Evolutionary conservation across 2,797 vertebrate species (phyloP).

Genomic region (Falco rusticolus): DNA sequence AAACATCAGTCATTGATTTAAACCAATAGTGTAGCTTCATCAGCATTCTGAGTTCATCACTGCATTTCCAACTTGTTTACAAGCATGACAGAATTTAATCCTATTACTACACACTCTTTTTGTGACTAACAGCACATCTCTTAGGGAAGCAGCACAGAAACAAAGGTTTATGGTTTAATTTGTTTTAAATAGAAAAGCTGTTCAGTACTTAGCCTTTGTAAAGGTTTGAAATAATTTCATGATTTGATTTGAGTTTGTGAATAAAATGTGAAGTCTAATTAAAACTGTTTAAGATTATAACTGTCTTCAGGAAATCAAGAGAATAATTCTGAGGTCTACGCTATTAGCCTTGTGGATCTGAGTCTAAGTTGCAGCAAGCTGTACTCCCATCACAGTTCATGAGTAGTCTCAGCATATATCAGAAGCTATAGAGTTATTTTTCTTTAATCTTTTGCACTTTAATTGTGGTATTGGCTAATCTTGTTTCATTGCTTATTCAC

Average conservation of each 20-base stretch:
- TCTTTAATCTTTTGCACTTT: not conserved
- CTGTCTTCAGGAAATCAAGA: slow-evolving; percentile 5
- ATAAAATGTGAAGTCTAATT: slow-evolving; percentile 47
- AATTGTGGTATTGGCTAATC: not conserved
- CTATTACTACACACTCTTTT: slow-evolving; percentile 25
- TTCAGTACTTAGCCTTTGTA: slow-evolving; percentile 13
- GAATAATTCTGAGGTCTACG: not conserved
- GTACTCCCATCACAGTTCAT: not conserved
- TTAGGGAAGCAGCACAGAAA: not conserved
- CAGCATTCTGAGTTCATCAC: slow-evolving; percentile 9
- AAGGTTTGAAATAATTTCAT: slow-evolving; percentile 39
- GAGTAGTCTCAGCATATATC: not conserved
- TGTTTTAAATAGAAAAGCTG: slow-evolving; percentile 35
- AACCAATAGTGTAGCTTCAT: not conserved
- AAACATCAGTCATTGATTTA: slow-evolving; percentile 1
- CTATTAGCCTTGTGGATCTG: not conserved
- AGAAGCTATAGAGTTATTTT: not conserved
- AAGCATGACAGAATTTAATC: slow-evolving; percentile 29
- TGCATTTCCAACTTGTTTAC: slow-evolving; percentile 36
- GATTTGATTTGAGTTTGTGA: slow-evolving; percentile 29
- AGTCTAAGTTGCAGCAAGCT: not conserved
- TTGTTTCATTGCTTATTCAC: not conserved
- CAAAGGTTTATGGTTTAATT: slow-evolving; percentile 49
- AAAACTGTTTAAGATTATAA: slow-evolving; percentile 30
- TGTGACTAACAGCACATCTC: slow-evolving; percentile 20